Evolutionary conservation across 2,888 invertebrate genomes (phyloP).

Genomic region (Crioceris asparagi): DNA sequence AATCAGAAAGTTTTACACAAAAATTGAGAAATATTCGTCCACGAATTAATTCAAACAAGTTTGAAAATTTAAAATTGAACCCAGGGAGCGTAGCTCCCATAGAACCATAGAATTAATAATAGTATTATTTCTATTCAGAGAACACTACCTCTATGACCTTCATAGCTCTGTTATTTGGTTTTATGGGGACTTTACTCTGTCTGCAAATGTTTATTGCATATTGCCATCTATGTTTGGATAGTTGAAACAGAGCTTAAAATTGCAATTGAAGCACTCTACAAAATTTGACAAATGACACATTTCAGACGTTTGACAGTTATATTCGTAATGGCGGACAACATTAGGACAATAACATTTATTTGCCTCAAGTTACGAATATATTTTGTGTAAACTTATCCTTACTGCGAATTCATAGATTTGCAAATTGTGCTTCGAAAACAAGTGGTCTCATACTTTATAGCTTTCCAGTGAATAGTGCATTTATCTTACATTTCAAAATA

Average conservation of each 20-base stretch:
- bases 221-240: background rate
- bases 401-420: constrained; percentile 10
- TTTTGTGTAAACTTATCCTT: constrained; percentile 24
- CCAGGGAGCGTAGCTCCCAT: too few relatives aligned
- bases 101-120: too few relatives aligned
- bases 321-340: constrained; percentile 38
- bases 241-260: too few relatives aligned
- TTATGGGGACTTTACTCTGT: too few relatives aligned
- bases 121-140: too few relatives aligned
- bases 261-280: background rate
- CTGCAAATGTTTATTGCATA: too few relatives aligned
- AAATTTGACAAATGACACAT: background rate
- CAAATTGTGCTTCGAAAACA: constrained; percentile 13
- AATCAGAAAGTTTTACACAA: too few relatives aligned
- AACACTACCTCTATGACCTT: too few relatives aligned
- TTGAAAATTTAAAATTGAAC: too few relatives aligned
- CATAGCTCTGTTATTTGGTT: too few relatives aligned
- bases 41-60: too few relatives aligned
- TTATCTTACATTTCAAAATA: constrained; percentile 25
- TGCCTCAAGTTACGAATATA: constrained; percentile 28
- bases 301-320: constrained; percentile 20
- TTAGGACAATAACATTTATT: constrained; percentile 38
- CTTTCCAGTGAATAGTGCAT: constrained; percentile 23
- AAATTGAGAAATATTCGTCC: too few relatives aligned
- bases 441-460: constrained; percentile 22